Conservation (phyloP, 1,140 invertebrate genomes). For the Carcinoscorpius rotundicauda region DNA sequence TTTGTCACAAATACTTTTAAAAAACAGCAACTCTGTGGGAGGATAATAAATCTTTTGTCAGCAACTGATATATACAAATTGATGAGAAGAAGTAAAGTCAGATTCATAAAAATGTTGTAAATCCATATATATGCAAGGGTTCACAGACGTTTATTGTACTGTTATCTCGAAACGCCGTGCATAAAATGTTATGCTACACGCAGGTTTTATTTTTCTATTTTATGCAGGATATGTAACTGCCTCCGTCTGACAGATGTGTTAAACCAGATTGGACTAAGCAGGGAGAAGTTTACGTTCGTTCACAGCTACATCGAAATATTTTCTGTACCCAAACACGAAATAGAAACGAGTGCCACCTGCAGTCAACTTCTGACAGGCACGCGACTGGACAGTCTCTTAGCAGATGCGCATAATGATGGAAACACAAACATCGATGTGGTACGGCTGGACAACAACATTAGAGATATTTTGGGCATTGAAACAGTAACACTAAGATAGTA, state of each 20-base stretch:
- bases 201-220: too few relatives aligned
- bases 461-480: conserved; percentile 21
- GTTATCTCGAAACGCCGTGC: too few relatives aligned
- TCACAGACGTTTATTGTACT: background rate
- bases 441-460: conserved; percentile 16
- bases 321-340: conserved; percentile 14
- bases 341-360: conserved; percentile 18
- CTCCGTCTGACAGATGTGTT: conserved; percentile 18
- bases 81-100: too few relatives aligned
- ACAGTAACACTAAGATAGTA: conserved; percentile 18
- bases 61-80: too few relatives aligned
- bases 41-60: too few relatives aligned
- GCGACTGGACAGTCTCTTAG: background rate
- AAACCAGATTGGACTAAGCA: conserved; percentile 11
- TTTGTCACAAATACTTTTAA: too few relatives aligned
- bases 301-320: conserved; percentile 17
- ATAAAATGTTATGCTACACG: too few relatives aligned
- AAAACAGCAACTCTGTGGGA: too few relatives aligned
- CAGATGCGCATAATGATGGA: background rate
- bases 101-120: too few relatives aligned
- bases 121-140: too few relatives aligned
- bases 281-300: conserved; percentile 12
- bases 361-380: conserved; percentile 11
- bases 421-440: conserved; percentile 14
- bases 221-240: conserved; percentile 12